Conservation (phyloP, 2,797 vertebrate genomes). For the Molossus alvarezi region DNA sequence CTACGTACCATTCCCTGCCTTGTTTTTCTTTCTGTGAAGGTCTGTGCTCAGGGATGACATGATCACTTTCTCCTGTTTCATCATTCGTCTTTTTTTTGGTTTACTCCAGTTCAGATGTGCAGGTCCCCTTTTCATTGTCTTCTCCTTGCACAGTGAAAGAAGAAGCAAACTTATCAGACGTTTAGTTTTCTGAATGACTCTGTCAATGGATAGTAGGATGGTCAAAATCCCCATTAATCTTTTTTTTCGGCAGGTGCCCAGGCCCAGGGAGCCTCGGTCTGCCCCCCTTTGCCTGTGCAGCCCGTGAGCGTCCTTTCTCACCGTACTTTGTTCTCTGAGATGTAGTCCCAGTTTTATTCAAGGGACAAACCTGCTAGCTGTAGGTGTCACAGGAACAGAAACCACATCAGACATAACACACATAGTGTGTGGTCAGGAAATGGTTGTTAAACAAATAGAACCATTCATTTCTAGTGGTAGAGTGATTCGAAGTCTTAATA, state of each 20-base stretch:
- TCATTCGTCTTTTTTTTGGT: neutral
- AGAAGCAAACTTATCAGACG: neutral
- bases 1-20: neutral
- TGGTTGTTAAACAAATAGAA: slow-evolving; percentile 31
- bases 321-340: neutral
- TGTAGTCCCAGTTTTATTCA: neutral
- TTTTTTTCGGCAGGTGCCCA: neutral
- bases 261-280: neutral
- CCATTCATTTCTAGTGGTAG: neutral
- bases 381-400: slow-evolving; percentile 23
- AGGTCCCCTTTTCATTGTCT: neutral
- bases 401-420: neutral
- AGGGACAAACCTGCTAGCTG: neutral
- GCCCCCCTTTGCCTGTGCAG: accelerated
- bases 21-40: neutral
- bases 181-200: slow-evolving; percentile 21
- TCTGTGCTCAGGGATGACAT: neutral
- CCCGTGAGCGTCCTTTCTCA: neutral
- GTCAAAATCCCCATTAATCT: neutral
- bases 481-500: neutral
- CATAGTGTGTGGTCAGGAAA: neutral
- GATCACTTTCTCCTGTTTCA: neutral
- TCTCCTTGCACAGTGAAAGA: slow-evolving; percentile 27
- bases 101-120: neutral
- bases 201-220: neutral